phyloP scores from a whole-genome alignment of 2,888 invertebrate species.

The Ectemnius continuus region DNA sequence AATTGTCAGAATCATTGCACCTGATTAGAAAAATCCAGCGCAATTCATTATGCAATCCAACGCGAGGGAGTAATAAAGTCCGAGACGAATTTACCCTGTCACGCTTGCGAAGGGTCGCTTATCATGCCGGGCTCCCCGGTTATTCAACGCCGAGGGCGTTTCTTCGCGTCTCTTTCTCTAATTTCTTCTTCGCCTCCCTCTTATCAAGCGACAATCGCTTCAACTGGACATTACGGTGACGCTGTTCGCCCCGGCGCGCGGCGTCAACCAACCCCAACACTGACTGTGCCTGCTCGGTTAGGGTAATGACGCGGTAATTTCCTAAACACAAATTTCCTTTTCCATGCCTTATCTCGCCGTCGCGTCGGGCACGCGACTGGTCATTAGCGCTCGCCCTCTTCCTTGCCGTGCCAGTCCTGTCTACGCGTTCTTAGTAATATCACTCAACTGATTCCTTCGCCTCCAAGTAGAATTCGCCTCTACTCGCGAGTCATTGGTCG shows the following conservation, averaged over 20 bases:
- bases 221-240: conserved; percentile 56
- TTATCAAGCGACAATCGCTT: conserved; percentile 55
- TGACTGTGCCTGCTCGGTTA: conserved; percentile 32
- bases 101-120: conserved; percentile 58
- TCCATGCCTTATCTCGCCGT: conserved; percentile 61
- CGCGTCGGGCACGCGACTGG: conserved; percentile 67
- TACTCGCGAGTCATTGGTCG: too few species aligned
- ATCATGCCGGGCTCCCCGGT: conserved; percentile 57
- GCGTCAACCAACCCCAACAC: conserved; percentile 9
- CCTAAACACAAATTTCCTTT: conserved; percentile 74
- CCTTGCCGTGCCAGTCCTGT: conserved; percentile 42
- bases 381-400: conserved; percentile 64
- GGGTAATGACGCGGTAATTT: conserved; percentile 74
- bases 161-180: conserved; percentile 42
- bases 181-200: conserved; percentile 57
- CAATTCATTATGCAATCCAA: conserved; percentile 29
- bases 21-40: conserved; percentile 49
- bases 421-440: conserved; percentile 31
- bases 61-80: conserved; percentile 57
- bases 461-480: conserved; percentile 11
- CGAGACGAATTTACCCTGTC: conserved; percentile 60
- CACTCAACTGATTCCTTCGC: conserved; percentile 20
- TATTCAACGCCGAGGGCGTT: conserved; percentile 45
- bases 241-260: conserved; percentile 21
- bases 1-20: conserved; percentile 31